These are phyloP conservation scores for Drosophila eohydei DNA, from an alignment of 2,888 invertebrate species.

Conservation along the genomic window DNA sequence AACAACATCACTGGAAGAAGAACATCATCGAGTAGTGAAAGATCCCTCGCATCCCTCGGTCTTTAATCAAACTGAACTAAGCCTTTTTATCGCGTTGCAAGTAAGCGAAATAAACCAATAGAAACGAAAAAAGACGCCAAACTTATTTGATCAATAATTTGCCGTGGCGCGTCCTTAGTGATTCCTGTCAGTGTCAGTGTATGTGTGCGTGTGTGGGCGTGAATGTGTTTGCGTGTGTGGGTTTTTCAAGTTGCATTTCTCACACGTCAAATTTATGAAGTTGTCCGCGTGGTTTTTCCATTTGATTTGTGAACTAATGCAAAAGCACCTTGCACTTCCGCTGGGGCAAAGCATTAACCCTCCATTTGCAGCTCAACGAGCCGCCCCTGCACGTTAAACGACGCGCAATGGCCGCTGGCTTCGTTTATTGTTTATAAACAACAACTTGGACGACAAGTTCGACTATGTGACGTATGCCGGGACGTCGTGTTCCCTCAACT, in stretches of 20 bases:
- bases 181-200: slow-evolving; percentile 30
- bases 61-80: slow-evolving; percentile 10
- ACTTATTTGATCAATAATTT: slow-evolving; percentile 81
- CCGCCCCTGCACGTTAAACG: slow-evolving; percentile 19
- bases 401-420: slow-evolving; percentile 39
- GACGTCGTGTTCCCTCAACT: slow-evolving; percentile 44
- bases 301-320: slow-evolving; percentile 72
- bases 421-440: slow-evolving; percentile 82
- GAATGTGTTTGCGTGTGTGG: slow-evolving; percentile 17
- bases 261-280: slow-evolving; percentile 72
- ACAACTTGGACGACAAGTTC: slow-evolving; percentile 62
- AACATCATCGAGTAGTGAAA: slow-evolving; percentile 13
- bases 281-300: slow-evolving; percentile 47
- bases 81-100: slow-evolving; percentile 20
- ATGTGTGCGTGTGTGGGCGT: slow-evolving; percentile 22
- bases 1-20: slow-evolving; percentile 7
- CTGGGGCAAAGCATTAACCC: slow-evolving; percentile 50
- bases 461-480: slow-evolving; percentile 68
- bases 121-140: slow-evolving; percentile 28
- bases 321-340: slow-evolving; percentile 51
- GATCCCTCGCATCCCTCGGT: slow-evolving; percentile 15
- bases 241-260: slow-evolving; percentile 64
- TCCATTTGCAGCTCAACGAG: not conserved
- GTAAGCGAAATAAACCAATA: slow-evolving; percentile 14
- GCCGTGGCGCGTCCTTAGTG: slow-evolving; percentile 68